A percentile compares a stretch with the other conserved stretches of the same genome.
Conservation (phyloP, 2,113 vertebrate genomes). For the Albula glossodonta region DNA sequence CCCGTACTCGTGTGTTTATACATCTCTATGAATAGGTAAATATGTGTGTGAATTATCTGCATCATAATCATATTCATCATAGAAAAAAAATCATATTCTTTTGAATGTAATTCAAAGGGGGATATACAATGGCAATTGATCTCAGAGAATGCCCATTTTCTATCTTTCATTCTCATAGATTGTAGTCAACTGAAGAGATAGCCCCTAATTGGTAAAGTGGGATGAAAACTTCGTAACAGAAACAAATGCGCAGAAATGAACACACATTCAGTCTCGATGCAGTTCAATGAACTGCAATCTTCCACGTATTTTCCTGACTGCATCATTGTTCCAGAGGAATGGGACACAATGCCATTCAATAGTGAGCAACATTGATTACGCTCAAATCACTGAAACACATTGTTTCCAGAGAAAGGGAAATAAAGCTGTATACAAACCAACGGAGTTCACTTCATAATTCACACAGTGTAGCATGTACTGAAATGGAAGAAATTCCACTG, state of each 20-base stretch:
- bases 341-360: conserved; percentile 41
- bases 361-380: conserved; percentile 48
- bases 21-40: neutral
- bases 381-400: conserved; percentile 48
- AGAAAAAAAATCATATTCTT: neutral
- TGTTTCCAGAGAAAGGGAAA: conserved; percentile 53
- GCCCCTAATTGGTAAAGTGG: neutral
- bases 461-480: too few relatives aligned
- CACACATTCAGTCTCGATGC: neutral
- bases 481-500: neutral
- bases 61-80: neutral
- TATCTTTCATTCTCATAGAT: conserved; percentile 14
- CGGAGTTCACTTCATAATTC: neutral
- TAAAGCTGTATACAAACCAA: conserved; percentile 43
- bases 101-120: neutral
- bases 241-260: too few relatives aligned
- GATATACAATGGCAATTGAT: neutral
- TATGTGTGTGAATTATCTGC: neutral
- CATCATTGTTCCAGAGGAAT: conserved; percentile 51
- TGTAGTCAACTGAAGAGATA: neutral
- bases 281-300: neutral
- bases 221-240: neutral
- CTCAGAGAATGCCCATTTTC: neutral
- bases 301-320: conserved; percentile 20
- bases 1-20: neutral